These are phyloP conservation scores for Bimastos eiseni DNA, from an alignment of 2,888 invertebrate genomes.

Conservation along the genomic window DNA sequence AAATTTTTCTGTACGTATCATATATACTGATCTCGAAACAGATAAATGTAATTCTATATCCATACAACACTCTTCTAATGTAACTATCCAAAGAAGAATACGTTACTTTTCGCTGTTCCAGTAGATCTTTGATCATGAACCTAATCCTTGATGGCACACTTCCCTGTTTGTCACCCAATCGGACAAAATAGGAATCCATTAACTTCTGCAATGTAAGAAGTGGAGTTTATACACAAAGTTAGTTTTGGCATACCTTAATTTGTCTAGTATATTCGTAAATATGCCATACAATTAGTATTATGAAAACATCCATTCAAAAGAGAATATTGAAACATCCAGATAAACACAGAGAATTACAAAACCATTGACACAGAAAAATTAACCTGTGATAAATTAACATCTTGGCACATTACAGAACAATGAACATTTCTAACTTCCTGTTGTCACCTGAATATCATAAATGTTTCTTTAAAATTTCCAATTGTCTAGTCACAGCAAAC, in stretches of 20 bases:
- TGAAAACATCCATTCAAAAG: not conserved
- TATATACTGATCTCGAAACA: too few relatives aligned
- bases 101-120: not conserved
- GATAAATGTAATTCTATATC: not conserved
- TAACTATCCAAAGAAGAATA: not conserved
- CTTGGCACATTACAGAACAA: not conserved
- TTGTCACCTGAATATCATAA: not conserved
- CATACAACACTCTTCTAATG: not conserved
- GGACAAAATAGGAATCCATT: conserved; percentile 4
- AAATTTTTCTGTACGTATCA: not conserved
- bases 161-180: not conserved
- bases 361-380: not conserved
- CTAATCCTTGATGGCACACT: conserved; percentile 8
- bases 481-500: too few relatives aligned
- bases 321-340: not conserved
- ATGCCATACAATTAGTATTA: too few relatives aligned
- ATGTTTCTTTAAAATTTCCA: too few relatives aligned
- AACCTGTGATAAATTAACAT: not conserved
- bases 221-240: not conserved
- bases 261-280: not conserved
- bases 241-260: not conserved
- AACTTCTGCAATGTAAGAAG: not conserved
- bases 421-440: not conserved
- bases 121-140: conserved; percentile 19
- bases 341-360: not conserved